phyloP scores from a whole-genome alignment of 2,113 vertebrate genomes.

The Prunella himalayana region DNA sequence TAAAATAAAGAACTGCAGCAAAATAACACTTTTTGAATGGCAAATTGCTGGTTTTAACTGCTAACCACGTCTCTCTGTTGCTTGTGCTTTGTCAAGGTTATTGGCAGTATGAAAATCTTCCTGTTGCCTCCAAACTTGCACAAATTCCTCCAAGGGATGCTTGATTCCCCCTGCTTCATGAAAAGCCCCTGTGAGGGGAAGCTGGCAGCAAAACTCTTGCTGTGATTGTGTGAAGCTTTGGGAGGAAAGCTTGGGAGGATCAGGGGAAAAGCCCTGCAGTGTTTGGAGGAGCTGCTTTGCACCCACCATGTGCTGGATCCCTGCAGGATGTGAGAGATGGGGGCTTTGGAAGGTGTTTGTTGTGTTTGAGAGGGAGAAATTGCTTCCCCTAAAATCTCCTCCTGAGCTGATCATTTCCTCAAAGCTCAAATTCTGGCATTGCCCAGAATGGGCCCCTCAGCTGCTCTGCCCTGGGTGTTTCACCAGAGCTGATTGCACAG shows the following conservation, averaged over 20 bases:
- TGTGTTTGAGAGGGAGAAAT: background rate
- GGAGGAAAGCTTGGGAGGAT: background rate
- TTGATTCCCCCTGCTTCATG: background rate
- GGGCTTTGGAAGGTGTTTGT: background rate
- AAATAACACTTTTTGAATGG: background rate
- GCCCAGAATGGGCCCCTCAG: rapidly evolving
- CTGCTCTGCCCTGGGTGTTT: background rate
- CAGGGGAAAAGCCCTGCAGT: background rate
- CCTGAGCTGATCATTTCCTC: background rate
- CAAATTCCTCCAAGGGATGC: background rate
- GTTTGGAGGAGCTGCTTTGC: background rate
- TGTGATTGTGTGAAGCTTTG: background rate
- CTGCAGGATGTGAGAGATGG: background rate
- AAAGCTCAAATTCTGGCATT: background rate
- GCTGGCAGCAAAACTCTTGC: background rate
- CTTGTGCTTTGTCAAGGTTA: background rate
- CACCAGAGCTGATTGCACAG: background rate
- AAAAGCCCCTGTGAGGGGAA: background rate
- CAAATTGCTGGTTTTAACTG: background rate
- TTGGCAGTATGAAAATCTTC: background rate
- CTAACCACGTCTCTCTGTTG: background rate
- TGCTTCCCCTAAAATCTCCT: background rate
- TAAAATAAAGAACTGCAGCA: background rate
- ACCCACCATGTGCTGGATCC: rapidly evolving
- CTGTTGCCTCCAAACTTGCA: background rate